Evolutionary conservation across 2,888 invertebrate genomes (phyloP).

Genomic region (Sipunculus nudus): DNA sequence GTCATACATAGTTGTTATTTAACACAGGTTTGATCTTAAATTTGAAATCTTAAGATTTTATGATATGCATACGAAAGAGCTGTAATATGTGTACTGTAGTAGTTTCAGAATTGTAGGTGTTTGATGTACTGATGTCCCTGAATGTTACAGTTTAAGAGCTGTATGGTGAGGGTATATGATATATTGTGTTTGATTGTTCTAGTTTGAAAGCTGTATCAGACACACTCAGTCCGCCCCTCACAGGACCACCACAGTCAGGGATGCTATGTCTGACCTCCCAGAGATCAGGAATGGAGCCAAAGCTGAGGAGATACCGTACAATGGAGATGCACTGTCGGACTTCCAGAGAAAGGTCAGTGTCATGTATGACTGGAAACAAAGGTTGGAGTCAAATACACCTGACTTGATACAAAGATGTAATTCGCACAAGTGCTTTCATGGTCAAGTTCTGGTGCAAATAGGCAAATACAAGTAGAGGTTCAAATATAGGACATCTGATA

Average conservation of each 20-base stretch:
- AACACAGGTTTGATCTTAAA: too few relatives aligned
- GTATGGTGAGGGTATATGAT: too few relatives aligned
- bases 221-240: slow-evolving; percentile 79
- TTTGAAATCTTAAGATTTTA: too few relatives aligned
- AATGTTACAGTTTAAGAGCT: too few relatives aligned
- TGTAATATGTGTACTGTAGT: too few relatives aligned
- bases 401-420: neutral
- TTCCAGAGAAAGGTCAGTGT: slow-evolving; percentile 73
- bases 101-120: too few relatives aligned
- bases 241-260: slow-evolving; percentile 80
- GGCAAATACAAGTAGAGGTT: neutral
- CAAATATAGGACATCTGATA: too few relatives aligned
- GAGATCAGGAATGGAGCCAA: slow-evolving; percentile 78
- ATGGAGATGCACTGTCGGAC: slow-evolving; percentile 76
- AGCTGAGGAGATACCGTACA: slow-evolving; percentile 77
- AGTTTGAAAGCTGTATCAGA: slow-evolving; percentile 53
- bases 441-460: neutral
- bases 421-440: neutral
- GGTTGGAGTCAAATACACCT: neutral
- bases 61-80: too few relatives aligned
- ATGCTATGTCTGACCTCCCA: slow-evolving; percentile 85
- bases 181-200: too few relatives aligned
- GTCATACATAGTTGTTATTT: too few relatives aligned
- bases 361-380: neutral
- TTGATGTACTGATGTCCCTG: too few relatives aligned